A percentile compares a stretch with the other conserved stretches of the same genome.
Conservation (phyloP, 2,888 invertebrate genomes). For the Athrips mouffetella region DNA sequence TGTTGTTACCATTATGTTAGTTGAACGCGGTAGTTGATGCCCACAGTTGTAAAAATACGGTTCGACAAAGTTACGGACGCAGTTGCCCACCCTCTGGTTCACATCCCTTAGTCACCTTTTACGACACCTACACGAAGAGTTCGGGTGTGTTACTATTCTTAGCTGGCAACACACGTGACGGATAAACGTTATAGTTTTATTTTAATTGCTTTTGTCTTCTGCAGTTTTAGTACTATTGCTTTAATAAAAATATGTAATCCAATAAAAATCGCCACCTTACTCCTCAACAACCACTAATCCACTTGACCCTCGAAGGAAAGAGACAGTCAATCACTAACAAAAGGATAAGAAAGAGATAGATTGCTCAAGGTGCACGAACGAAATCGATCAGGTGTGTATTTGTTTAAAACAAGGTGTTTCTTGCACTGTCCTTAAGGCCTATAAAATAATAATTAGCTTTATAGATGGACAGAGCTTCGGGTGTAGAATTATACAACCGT, state of each 20-base stretch:
- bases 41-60: too few relatives aligned
- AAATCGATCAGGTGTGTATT: slow-evolving; percentile 72
- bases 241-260: slow-evolving; percentile 19
- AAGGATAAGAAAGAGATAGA: slow-evolving; percentile 46
- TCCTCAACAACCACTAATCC: slow-evolving; percentile 24
- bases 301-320: slow-evolving; percentile 31
- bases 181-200: too few relatives aligned
- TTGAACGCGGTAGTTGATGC: too few relatives aligned
- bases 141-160: too few relatives aligned
- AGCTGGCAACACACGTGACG: too few relatives aligned
- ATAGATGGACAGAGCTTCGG: neutral
- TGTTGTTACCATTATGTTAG: too few relatives aligned
- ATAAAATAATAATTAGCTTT: slow-evolving; percentile 44
- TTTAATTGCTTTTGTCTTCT: too few relatives aligned
- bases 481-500: neutral
- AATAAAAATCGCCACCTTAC: slow-evolving; percentile 32
- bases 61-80: too few relatives aligned
- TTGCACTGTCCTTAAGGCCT: slow-evolving; percentile 46
- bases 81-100: too few relatives aligned
- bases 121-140: too few relatives aligned
- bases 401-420: slow-evolving; percentile 67
- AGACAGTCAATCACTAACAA: slow-evolving; percentile 34
- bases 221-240: slow-evolving; percentile 37
- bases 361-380: slow-evolving; percentile 60
- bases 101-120: too few relatives aligned